These are phyloP conservation scores for Phasianus colchicus DNA, from an alignment of 2,113 vertebrate genomes.

Conservation along the genomic window DNA sequence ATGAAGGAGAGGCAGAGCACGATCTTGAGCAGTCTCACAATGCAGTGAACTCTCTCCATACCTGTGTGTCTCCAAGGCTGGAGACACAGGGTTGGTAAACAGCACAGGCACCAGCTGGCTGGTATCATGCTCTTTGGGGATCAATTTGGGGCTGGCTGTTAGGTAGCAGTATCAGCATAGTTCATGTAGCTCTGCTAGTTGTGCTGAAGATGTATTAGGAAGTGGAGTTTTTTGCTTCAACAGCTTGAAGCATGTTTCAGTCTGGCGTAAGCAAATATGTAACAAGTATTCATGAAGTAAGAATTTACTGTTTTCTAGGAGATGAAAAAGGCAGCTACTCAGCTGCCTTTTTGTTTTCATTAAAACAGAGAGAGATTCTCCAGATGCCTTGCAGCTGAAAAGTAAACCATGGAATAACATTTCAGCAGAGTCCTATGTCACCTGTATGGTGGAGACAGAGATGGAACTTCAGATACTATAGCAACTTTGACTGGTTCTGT, in stretches of 20 bases:
- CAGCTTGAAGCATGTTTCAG: not conserved
- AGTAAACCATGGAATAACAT: conserved; percentile 40
- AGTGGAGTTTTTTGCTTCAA: not conserved
- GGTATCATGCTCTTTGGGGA: not conserved
- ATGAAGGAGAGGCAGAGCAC: not conserved
- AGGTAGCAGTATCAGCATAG: too few species aligned
- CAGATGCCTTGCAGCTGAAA: conserved; percentile 12
- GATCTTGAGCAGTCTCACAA: not conserved
- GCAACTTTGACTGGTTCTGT: not conserved
- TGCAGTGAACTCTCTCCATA: not conserved
- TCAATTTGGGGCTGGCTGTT: not conserved
- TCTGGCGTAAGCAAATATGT: too few species aligned
- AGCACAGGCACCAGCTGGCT: not conserved
- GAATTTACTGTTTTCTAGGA: conserved; percentile 40
- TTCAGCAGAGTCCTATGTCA: conserved; percentile 1
- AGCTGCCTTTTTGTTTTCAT: conserved; percentile 56
- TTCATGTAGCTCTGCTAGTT: not conserved
- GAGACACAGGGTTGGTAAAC: too few species aligned
- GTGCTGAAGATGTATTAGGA: not conserved
- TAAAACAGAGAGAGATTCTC: conserved; percentile 16
- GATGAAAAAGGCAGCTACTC: conserved; percentile 31
- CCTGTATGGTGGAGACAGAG: not conserved
- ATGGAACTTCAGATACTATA: not conserved
- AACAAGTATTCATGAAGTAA: conserved; percentile 1
- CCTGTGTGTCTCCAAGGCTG: not conserved